A percentile compares a stretch with the other conserved stretches of the same genome.
These are phyloP conservation scores for Meloidogyne hapla DNA, from an alignment of 1,140 invertebrate species.

Conservation along the genomic window DNA sequence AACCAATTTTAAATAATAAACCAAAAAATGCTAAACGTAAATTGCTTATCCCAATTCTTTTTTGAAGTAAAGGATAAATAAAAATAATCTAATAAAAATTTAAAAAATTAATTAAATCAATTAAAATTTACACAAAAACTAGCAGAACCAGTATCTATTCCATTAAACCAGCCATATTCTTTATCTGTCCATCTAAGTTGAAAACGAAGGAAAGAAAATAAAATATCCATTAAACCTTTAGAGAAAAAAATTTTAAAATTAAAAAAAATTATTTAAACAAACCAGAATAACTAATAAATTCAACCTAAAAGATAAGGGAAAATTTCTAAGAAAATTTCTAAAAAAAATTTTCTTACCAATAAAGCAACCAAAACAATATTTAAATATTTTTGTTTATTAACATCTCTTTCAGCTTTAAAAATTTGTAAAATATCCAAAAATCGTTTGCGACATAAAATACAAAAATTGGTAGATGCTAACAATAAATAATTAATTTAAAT, in stretches of 20 bases:
- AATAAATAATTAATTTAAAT: too few relatives aligned
- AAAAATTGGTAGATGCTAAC: background rate
- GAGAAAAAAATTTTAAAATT: constrained; percentile 10
- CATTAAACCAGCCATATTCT: constrained; percentile 50
- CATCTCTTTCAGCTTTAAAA: constrained; percentile 25
- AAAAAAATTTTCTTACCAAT: constrained; percentile 20
- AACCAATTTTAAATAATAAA: constrained; percentile 47
- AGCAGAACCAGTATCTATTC: constrained; percentile 35
- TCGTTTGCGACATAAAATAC: constrained; percentile 6
- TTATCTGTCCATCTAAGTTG: constrained; percentile 49
- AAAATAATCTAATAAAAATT: constrained; percentile 13
- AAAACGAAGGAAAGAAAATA: constrained; percentile 52
- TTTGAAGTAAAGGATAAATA: constrained; percentile 48
- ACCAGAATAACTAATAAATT: too few relatives aligned
- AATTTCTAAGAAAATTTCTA: background rate
- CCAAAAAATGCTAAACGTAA: constrained; percentile 44
- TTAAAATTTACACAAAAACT: constrained; percentile 38
- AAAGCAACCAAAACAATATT: constrained; percentile 44
- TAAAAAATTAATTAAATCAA: too few relatives aligned
- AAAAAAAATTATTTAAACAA: too few relatives aligned
- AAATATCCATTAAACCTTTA: constrained; percentile 46
- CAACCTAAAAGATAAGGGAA: background rate
- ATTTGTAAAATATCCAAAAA: constrained; percentile 26
- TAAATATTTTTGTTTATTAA: constrained; percentile 24
- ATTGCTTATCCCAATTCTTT: constrained; percentile 36